phyloP scores from a whole-genome alignment of 2,113 vertebrate species.

The Manacus vitellinus region DNA sequence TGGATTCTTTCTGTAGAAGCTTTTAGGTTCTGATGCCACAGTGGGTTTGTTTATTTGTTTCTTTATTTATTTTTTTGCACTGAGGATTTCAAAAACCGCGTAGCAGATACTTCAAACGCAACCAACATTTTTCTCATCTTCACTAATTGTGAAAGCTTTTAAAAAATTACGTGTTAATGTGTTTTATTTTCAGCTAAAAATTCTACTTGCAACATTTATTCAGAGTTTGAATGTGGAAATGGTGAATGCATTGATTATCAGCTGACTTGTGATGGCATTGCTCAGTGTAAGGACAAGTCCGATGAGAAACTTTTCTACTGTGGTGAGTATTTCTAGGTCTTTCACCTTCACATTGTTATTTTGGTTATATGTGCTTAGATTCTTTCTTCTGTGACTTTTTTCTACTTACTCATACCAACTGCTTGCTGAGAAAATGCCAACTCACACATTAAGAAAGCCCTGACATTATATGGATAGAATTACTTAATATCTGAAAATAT shows the following conservation, averaged over 20 bases:
- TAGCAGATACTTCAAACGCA: neutral
- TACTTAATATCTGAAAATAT: neutral
- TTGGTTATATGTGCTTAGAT: neutral
- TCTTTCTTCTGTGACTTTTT: neutral
- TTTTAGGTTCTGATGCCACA: neutral
- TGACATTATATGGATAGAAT: neutral
- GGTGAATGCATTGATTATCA: slow-evolving; percentile 94
- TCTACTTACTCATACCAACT: neutral
- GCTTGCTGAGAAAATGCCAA: neutral
- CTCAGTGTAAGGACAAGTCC: slow-evolving; percentile 97
- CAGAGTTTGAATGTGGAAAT: slow-evolving; percentile 95
- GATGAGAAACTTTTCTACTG: slow-evolving; percentile 98
- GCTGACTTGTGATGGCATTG: slow-evolving; percentile 89
- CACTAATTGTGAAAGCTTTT: neutral
- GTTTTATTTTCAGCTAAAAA: slow-evolving; percentile 83
- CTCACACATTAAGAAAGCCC: rapidly evolving
- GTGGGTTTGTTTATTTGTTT: neutral
- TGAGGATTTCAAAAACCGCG: neutral
- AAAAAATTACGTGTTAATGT: neutral
- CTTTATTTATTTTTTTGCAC: neutral
- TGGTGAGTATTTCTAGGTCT: slow-evolving; percentile 76
- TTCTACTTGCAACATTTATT: slow-evolving; percentile 92
- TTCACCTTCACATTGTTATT: neutral
- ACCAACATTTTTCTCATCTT: neutral
- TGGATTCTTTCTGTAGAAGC: neutral